Percentiles rank a stretch among this genome's conserved stretches.
Evolutionary conservation across 1,140 invertebrate species (phyloP).

Genomic region (Ctenoplectra terminalis): DNA sequence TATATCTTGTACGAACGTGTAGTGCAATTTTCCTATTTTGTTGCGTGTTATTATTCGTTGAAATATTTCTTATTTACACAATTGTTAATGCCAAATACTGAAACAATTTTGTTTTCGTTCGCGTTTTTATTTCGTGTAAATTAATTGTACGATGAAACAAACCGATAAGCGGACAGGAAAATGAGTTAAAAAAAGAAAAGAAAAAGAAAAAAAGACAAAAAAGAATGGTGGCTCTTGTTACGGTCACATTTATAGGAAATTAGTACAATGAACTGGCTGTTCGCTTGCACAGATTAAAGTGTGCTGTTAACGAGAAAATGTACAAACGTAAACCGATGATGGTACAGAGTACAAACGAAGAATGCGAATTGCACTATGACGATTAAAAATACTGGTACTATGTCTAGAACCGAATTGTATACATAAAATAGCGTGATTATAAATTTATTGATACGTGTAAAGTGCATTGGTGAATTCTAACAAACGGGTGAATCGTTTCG

Average conservation of each 20-base stretch:
- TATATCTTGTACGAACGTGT: slow-evolving; percentile 5
- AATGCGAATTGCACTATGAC: slow-evolving; percentile 35
- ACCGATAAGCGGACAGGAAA: background rate
- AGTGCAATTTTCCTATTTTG: slow-evolving; percentile 21
- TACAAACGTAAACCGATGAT: slow-evolving; percentile 46
- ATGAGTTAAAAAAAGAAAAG: background rate
- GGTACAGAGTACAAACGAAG: slow-evolving; percentile 48
- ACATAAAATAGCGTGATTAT: slow-evolving; percentile 30
- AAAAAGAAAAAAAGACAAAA: background rate
- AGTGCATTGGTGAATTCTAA: slow-evolving; percentile 18
- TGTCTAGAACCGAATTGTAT: slow-evolving; percentile 40
- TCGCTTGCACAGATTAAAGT: slow-evolving; percentile 21
- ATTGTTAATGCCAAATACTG: background rate
- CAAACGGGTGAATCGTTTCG: slow-evolving; percentile 25
- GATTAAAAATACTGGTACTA: slow-evolving; percentile 7
- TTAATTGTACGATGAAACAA: slow-evolving; percentile 5
- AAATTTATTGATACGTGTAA: slow-evolving; percentile 49
- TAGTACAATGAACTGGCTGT: slow-evolving; percentile 54
- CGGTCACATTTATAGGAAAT: slow-evolving; percentile 29
- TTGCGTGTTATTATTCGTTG: slow-evolving; percentile 31
- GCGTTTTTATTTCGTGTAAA: background rate
- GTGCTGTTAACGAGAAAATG: slow-evolving; percentile 37
- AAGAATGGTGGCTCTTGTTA: slow-evolving; percentile 23
- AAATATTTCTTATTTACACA: slow-evolving; percentile 14
- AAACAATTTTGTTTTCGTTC: background rate